Evolutionary conservation across 1,140 invertebrate genomes (phyloP).

Genomic region (Himalopsyche phryganea): DNA sequence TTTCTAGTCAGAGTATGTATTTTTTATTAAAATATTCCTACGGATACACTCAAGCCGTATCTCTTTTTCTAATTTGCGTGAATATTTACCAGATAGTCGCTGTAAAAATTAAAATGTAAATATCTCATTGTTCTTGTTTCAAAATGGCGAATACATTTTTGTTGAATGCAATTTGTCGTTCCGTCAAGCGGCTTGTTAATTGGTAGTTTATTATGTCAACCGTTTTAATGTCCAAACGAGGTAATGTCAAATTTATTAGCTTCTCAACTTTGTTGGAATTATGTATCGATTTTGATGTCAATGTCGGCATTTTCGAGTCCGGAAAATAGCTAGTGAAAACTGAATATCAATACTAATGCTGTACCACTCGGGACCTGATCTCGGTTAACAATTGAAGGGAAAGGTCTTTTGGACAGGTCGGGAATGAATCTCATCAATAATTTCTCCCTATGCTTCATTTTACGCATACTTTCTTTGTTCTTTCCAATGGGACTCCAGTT

Average conservation of each 20-base stretch:
- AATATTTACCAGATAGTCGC: constrained; percentile 38
- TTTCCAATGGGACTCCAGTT: constrained; percentile 9
- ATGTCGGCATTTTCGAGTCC: constrained; percentile 19
- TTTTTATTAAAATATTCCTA: constrained; percentile 41
- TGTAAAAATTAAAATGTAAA: constrained; percentile 42
- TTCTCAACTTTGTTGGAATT: constrained; percentile 30
- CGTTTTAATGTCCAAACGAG: constrained; percentile 36
- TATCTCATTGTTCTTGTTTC: constrained; percentile 55
- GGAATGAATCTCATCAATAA: constrained; percentile 2
- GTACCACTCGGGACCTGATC: constrained; percentile 8
- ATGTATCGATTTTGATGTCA: constrained; percentile 29
- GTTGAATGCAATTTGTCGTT: constrained; percentile 39
- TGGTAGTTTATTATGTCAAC: constrained; percentile 2
- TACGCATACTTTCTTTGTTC: constrained; percentile 20
- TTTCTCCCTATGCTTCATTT: neutral
- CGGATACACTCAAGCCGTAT: constrained; percentile 33
- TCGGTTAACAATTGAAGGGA: neutral
- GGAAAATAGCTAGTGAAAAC: constrained; percentile 7
- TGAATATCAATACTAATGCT: constrained; percentile 5
- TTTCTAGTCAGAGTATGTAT: constrained; percentile 69
- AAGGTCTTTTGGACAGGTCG: constrained; percentile 9
- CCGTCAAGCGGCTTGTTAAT: constrained; percentile 30
- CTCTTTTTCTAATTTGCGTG: constrained; percentile 38
- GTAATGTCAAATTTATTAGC: constrained; percentile 7
- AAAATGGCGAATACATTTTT: constrained; percentile 52